Conservation (phyloP, 2,113 vertebrate species). For the Eudyptes chrysolophus region DNA sequence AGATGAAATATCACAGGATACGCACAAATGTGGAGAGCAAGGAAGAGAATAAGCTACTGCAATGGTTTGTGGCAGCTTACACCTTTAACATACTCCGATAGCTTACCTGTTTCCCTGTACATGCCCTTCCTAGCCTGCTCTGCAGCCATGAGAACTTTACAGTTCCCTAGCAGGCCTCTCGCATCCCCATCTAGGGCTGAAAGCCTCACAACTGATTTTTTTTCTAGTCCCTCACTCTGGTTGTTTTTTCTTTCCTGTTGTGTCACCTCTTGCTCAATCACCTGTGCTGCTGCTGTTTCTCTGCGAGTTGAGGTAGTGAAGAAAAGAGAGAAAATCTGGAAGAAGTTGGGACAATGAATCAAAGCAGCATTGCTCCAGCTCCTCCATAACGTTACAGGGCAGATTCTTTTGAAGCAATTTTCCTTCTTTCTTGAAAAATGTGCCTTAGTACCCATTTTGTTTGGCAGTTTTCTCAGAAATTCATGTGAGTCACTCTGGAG, state of each 20-base stretch:
- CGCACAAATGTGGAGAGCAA: background rate
- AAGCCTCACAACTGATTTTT: background rate
- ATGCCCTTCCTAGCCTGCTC: background rate
- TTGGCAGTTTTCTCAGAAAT: constrained; percentile 19
- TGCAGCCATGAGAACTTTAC: background rate
- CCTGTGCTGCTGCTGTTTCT: background rate
- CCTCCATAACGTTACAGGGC: background rate
- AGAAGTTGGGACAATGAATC: background rate
- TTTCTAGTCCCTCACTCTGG: background rate
- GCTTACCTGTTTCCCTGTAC: background rate
- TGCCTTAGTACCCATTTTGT: background rate
- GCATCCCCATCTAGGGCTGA: background rate
- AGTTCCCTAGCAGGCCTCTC: background rate
- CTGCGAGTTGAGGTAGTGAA: background rate
- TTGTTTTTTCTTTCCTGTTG: background rate
- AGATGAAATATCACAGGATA: background rate
- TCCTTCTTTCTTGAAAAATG: background rate
- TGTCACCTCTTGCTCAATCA: background rate
- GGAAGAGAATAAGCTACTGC: background rate
- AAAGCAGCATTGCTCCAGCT: background rate
- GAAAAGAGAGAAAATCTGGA: background rate
- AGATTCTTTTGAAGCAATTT: background rate
- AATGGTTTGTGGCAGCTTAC: background rate
- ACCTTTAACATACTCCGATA: background rate
- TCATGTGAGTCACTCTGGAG: background rate